phyloP scores from a whole-genome alignment of 2,797 vertebrate genomes.

The Poecilia gillii region DNA sequence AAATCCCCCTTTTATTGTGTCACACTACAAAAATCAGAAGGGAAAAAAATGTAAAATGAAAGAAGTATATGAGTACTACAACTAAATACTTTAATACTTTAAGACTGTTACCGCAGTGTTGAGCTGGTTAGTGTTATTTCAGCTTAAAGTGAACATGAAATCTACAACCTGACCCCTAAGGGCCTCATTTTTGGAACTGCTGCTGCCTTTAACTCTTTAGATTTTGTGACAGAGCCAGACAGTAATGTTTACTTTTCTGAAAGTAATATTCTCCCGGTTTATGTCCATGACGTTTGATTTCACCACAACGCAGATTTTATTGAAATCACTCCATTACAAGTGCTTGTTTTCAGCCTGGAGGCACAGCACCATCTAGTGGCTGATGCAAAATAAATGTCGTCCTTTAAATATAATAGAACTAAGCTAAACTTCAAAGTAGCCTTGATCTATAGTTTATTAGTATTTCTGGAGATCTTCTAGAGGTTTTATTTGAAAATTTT shows the following conservation, averaged over 20 bases:
- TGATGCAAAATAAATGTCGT: neutral
- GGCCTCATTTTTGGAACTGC: neutral
- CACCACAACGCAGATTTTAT: neutral
- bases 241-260: neutral
- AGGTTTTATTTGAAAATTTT: neutral
- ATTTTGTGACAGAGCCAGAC: neutral
- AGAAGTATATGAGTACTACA: neutral
- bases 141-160: neutral
- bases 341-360: neutral
- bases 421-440: neutral
- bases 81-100: neutral
- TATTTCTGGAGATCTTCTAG: neutral
- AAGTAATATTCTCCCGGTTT: neutral
- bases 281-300: neutral
- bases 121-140: neutral
- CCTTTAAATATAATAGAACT: neutral
- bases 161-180: neutral
- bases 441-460: neutral
- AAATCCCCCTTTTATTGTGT: neutral
- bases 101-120: neutral
- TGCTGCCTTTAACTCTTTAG: neutral
- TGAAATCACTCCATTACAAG: neutral
- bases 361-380: conserved; percentile 59
- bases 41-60: neutral
- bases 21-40: neutral